Conservation (phyloP, 2,113 vertebrate genomes). For the Hyla sarda region DNA sequence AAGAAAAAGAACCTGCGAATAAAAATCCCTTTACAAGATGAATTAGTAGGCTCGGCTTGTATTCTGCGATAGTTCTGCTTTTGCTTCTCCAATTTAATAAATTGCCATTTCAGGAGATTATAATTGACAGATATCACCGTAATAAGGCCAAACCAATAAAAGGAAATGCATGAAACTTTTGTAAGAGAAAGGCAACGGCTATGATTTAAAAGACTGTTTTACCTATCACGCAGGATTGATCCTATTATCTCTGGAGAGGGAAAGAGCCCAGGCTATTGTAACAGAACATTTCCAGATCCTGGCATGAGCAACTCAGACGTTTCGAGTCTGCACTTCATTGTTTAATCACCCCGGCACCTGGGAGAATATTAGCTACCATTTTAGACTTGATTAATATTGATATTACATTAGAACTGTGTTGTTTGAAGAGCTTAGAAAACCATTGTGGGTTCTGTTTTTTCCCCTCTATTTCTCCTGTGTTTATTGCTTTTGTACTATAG, state of each 20-base stretch:
- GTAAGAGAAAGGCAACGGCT: not conserved
- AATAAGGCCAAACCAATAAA: constrained; percentile 11
- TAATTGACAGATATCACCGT: constrained; percentile 17
- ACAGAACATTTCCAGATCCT: not conserved
- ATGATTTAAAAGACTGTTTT: not conserved
- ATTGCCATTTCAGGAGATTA: constrained; percentile 9
- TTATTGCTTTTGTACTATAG: not conserved
- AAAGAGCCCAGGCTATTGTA: not conserved
- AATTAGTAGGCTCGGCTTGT: not conserved
- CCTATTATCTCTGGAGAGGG: constrained; percentile 18
- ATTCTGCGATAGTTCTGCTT: constrained; percentile 2
- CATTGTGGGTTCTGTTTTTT: constrained; percentile 12
- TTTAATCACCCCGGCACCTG: constrained; percentile 49
- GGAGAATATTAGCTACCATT: constrained; percentile 55
- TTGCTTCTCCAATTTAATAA: constrained; percentile 19
- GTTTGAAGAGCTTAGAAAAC: constrained; percentile 51
- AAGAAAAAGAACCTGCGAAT: not conserved
- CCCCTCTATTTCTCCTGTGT: not conserved
- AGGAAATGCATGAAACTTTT: constrained; percentile 5
- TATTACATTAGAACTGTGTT: constrained; percentile 55
- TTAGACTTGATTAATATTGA: constrained; percentile 59
- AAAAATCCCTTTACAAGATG: constrained; percentile 7
- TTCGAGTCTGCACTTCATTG: constrained; percentile 42
- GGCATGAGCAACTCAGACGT: constrained; percentile 4
- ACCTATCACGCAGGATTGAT: constrained; percentile 9